Evolutionary conservation across 2,113 vertebrate genomes (phyloP).

Genomic region (Gila orcuttii): DNA sequence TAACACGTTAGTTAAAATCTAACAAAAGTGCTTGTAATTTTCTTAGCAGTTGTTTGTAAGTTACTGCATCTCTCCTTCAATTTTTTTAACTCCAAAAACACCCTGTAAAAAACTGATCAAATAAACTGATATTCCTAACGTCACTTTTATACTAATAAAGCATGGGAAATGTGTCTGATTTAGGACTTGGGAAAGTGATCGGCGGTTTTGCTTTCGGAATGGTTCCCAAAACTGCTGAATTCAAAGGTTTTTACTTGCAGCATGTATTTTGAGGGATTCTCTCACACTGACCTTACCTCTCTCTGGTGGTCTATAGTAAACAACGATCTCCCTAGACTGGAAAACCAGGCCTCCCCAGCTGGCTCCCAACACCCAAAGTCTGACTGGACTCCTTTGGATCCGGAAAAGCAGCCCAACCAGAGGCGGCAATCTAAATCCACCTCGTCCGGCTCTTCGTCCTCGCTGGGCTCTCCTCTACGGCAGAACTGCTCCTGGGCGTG

Average conservation of each 20-base stretch:
- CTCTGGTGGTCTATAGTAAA: slow-evolving; percentile 49
- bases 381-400: slow-evolving; percentile 60
- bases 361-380: slow-evolving; percentile 50
- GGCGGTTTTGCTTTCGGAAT: background rate
- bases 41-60: background rate
- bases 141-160: slow-evolving; percentile 5
- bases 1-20: background rate
- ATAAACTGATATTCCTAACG: background rate
- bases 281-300: slow-evolving; percentile 18
- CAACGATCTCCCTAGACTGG: slow-evolving; percentile 37
- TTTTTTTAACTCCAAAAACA: too few relatives aligned
- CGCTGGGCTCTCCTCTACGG: slow-evolving; percentile 72
- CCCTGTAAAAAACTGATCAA: background rate
- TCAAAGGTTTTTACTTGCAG: background rate
- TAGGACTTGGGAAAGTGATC: background rate
- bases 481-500: slow-evolving; percentile 84
- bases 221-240: slow-evolving; percentile 2
- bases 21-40: background rate
- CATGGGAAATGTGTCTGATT: too few relatives aligned
- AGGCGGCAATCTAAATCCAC: slow-evolving; percentile 74
- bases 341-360: slow-evolving; percentile 16
- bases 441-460: slow-evolving; percentile 74
- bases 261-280: background rate
- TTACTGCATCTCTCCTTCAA: background rate
- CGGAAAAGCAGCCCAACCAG: slow-evolving; percentile 32